Percentiles rank a stretch among this genome's conserved stretches.
Conservation (phyloP, 2,888 invertebrate species). For the Cryptocephalus primarius region DNA sequence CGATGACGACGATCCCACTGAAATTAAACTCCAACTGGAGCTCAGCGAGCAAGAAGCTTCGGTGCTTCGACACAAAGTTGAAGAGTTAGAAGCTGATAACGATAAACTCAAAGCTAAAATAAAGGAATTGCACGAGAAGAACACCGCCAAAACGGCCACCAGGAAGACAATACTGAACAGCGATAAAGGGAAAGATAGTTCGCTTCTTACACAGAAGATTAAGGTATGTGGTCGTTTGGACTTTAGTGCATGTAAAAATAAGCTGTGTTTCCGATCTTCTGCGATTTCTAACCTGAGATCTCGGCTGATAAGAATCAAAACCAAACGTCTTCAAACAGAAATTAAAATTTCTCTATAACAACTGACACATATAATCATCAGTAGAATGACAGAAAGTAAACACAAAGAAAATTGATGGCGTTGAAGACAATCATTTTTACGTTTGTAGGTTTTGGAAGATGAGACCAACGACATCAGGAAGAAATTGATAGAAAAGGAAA, state of each 20-base stretch:
- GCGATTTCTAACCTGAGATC: too few relatives aligned
- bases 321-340: too few relatives aligned
- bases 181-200: constrained; percentile 34
- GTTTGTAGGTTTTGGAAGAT: constrained; percentile 51
- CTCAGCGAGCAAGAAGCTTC: constrained; percentile 83
- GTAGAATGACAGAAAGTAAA: too few relatives aligned
- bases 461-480: constrained; percentile 64
- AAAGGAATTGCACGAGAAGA: constrained; percentile 65
- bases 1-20: constrained; percentile 72
- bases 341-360: too few relatives aligned
- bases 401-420: too few relatives aligned
- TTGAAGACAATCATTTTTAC: constrained; percentile 14
- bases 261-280: too few relatives aligned
- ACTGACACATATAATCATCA: too few relatives aligned
- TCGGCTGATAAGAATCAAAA: too few relatives aligned
- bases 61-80: constrained; percentile 71
- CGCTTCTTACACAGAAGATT: constrained; percentile 55
- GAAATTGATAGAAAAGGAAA: constrained; percentile 72
- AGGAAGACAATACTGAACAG: constrained; percentile 20
- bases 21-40: constrained; percentile 75
- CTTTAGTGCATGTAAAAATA: neutral
- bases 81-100: constrained; percentile 72
- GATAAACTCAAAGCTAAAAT: constrained; percentile 62
- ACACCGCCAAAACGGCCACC: constrained; percentile 37
- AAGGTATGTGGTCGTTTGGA: constrained; percentile 36